Percentiles rank a stretch among this genome's conserved stretches.
These are phyloP conservation scores for Orthosia incerta DNA, from an alignment of 2,888 invertebrate species.

Conservation along the genomic window DNA sequence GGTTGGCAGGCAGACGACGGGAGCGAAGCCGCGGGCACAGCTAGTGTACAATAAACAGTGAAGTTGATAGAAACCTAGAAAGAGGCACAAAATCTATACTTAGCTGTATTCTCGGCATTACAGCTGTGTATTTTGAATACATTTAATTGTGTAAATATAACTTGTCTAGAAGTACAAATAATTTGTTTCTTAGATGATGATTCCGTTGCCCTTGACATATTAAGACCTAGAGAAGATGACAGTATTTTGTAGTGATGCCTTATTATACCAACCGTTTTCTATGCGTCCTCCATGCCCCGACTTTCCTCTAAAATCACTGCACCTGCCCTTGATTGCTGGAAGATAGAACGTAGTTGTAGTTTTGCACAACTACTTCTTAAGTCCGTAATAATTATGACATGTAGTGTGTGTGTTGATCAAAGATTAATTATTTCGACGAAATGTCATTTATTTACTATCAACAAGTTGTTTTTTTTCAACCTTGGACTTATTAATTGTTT, in stretches of 20 bases:
- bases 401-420: background rate
- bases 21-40: no score
- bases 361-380: background rate
- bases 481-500: conserved; percentile 17
- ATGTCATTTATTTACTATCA: background rate
- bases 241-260: no score
- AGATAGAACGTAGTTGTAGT: background rate
- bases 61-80: background rate
- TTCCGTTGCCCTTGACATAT: background rate
- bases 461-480: conserved; percentile 20
- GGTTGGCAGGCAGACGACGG: no score
- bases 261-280: no score
- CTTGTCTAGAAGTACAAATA: background rate
- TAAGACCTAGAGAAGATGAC: background rate
- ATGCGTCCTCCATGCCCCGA: no score
- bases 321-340: background rate
- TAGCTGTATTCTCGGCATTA: background rate
- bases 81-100: background rate
- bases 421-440: conserved; percentile 3
- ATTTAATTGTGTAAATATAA: background rate
- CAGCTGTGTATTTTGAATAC: background rate
- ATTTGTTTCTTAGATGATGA: background rate
- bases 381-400: background rate
- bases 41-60: no score
- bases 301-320: no score